Evolutionary conservation across 2,888 invertebrate genomes (phyloP), one percentile per base, ranked within the genome.

Genomic region (Tortrix viridana): DNA sequence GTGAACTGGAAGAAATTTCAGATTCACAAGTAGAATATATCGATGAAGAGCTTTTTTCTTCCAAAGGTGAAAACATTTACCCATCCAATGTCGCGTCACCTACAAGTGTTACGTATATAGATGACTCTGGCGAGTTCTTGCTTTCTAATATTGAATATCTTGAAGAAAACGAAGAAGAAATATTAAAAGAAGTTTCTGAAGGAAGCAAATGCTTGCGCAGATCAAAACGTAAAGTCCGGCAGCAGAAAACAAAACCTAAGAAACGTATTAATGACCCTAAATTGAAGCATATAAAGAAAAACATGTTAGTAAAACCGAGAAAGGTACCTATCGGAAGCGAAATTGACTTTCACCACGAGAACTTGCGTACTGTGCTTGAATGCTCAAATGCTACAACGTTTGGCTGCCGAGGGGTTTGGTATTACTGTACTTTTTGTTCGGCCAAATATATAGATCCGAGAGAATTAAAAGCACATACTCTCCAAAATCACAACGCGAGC

Each of bases 361-460:
- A 86, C 43, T 81, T 88, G 2, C 78, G 73, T 53, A 78, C 79
- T 0, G 75, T 89, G 2, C 65, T 74, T n/a, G 43, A 53, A 0
- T 69, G 68, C 22, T 71, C 66, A n/a, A 60, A 60, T 54, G 60
- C 37, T 50, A 50, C 87, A 0, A 85, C 88, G 0, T 86, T 85
- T 0, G 80, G 87, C 7, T 75, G 84, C 0, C 77, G 81, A 0
- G 77, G 81, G 2, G 70, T 73, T 0, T 73, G 80, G 1, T 88
- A 81, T 59, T 74, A 79, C 0, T 89, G 89, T 70, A 79, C 82
- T 48, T 88, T 84, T 65, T 89, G 89, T 53, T 69, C 79, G 2
- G 75, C 81, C 3, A 82, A 84, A 22, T 88, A 77, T 67, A 66
- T 71, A 3, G 76, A 79, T 1, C 81, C 85, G 0, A 67, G 72